Evolutionary conservation across 2,797 vertebrate genomes (phyloP).

Genomic region (Coracias cyanogaster): DNA sequence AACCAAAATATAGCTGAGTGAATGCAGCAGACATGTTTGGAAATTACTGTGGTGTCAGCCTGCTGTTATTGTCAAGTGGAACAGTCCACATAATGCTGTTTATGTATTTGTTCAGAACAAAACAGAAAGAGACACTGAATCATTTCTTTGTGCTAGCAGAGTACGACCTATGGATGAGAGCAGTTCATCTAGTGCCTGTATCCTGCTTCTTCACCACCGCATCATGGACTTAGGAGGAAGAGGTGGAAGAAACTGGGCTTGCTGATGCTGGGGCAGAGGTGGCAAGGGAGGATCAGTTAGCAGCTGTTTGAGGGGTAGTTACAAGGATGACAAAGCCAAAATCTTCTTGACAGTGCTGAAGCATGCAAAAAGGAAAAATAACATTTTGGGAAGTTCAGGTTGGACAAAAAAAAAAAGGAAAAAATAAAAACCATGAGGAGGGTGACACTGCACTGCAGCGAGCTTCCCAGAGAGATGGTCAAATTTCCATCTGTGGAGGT

Average conservation of each 20-base stretch:
- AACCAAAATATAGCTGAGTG: background rate
- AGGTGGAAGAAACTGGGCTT: background rate
- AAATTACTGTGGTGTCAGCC: background rate
- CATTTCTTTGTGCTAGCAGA: background rate
- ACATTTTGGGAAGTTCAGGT: background rate
- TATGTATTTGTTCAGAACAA: background rate
- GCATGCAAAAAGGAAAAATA: background rate
- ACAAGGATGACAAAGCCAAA: background rate
- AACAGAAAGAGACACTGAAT: background rate
- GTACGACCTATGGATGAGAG: background rate
- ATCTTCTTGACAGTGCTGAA: background rate
- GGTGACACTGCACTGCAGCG: background rate
- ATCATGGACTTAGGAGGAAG: background rate
- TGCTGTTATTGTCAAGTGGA: background rate
- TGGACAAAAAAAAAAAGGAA: background rate
- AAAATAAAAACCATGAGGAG: background rate
- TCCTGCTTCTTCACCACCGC: background rate
- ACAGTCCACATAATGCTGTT: background rate
- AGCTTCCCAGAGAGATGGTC: background rate
- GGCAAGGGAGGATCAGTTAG: background rate
- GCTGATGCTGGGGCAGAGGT: background rate
- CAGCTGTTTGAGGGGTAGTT: background rate
- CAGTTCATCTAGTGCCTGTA: background rate
- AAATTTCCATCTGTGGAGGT: background rate
- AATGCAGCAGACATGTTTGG: background rate